Percentiles rank a stretch among this genome's conserved stretches.
Conservation (phyloP, 2,113 vertebrate species). For the Paedocypris sp. region DNA sequence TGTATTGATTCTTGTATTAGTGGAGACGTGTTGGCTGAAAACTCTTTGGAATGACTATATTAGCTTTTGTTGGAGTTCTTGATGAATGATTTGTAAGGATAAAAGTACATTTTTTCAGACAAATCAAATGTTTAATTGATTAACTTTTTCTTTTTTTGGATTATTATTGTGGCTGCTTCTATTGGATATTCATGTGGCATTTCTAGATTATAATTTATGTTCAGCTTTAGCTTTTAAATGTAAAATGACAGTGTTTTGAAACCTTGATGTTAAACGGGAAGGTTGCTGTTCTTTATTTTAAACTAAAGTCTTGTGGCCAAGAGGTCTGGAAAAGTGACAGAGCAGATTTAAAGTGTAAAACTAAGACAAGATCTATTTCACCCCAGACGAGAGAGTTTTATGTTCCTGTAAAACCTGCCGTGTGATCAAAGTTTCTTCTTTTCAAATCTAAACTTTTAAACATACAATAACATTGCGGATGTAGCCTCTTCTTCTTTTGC, state of each 20-base stretch:
- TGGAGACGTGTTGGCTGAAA: not conserved
- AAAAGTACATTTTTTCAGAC: not conserved
- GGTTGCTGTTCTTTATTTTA: not conserved
- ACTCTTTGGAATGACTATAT: not conserved
- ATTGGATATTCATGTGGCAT: not conserved
- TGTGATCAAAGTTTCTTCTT: too few relatives aligned
- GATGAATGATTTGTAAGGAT: not conserved
- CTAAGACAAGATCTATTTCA: constrained; percentile 17
- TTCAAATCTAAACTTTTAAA: too few relatives aligned
- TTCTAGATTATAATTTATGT: not conserved
- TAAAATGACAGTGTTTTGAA: not conserved
- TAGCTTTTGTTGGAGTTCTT: not conserved
- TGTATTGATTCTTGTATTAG: not conserved
- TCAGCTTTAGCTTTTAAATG: not conserved
- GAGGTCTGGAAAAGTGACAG: not conserved
- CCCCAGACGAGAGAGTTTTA: constrained; percentile 21
- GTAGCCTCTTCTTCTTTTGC: too few relatives aligned
- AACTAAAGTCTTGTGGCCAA: not conserved
- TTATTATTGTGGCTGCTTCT: too few relatives aligned
- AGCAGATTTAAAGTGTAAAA: constrained; percentile 21
- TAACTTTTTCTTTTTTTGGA: too few relatives aligned
- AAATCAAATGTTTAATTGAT: not conserved
- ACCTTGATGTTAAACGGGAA: not conserved
- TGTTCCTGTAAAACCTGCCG: constrained; percentile 18
- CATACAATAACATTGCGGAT: too few relatives aligned